Percentiles rank a stretch among this genome's conserved stretches.
These are phyloP conservation scores for Grammomys dolichurus DNA, from an alignment of 2,113 vertebrate genomes.

Conservation along the genomic window DNA sequence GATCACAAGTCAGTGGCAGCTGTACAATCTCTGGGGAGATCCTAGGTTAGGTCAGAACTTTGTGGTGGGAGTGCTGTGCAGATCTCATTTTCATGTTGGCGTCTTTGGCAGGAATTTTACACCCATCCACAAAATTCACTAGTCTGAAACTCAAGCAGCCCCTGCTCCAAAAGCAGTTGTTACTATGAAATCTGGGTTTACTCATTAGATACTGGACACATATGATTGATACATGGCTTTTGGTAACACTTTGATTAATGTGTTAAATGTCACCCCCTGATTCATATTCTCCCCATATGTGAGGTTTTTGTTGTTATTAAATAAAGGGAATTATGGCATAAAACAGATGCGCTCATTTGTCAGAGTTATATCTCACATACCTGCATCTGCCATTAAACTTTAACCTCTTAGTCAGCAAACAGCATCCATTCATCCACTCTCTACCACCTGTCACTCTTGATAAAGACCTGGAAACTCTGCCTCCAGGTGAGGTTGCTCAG, in stretches of 20 bases:
- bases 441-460: conserved; percentile 19
- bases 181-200: conserved; percentile 65
- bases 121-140: conserved; percentile 27
- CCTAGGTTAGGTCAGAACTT: conserved; percentile 4
- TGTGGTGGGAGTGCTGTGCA: not conserved
- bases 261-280: conserved; percentile 13
- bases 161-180: conserved; percentile 25
- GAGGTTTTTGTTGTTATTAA: conserved; percentile 56
- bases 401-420: conserved; percentile 48
- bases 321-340: conserved; percentile 58
- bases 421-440: not conserved
- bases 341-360: conserved; percentile 56
- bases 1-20: not conserved
- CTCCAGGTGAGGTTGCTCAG: conserved; percentile 53
- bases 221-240: conserved; percentile 59
- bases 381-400: conserved; percentile 59
- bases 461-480: conserved; percentile 35
- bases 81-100: not conserved
- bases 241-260: conserved; percentile 52
- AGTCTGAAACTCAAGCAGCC: not conserved
- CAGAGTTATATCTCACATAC: conserved; percentile 59
- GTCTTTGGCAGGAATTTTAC: conserved; percentile 32
- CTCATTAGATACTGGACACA: conserved; percentile 47
- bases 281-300: conserved; percentile 47
- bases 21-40: not conserved